Base-by-base conservation (phyloP, 2,888 invertebrate genomes). In the Neoscelio sp. region DNA sequence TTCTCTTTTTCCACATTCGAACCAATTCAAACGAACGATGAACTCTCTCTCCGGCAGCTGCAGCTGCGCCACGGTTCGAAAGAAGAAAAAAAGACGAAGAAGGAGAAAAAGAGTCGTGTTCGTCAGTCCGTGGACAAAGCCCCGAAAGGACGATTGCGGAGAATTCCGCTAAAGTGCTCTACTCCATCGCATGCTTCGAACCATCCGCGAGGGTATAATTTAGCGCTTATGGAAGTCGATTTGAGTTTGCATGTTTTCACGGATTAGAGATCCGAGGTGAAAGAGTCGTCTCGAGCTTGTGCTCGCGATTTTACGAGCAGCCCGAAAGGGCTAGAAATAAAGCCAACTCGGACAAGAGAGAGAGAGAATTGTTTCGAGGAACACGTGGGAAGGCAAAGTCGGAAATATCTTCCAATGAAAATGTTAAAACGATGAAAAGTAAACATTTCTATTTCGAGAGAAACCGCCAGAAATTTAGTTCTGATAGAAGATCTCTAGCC, bases 161-260 rank as follows among this genome's bases (percentile, higher is more conserved):
- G 54, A 50, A 62, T 74, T 74, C 40, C 50, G 58, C 23, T 67
- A 12, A 18, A 26, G 38, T 50, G 33, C 44, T 44, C 44, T 23
- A 5, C 23, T 42, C n/a, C 10, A 46, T 48, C 40, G 74, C 65
- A 64, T 58, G 65, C 74, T 15, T 44, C 28, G 12, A 12, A 35
- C 35, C 5, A 15, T 46, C 10, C n/a, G 23, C 50, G 56, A 68
- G 56, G 62, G 46, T 76, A 68, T 76, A 76, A 76, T 76, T 76
- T 76, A 35, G 62, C 68, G 68, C 54, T 68, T 58, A 60, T 54
- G 46, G 38, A 20, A 38, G 54, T 46, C 48, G 40, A 54, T 64
- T 56, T 48, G 62, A 64, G 73, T 58, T 74, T 65, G 74, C 65
- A 65, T 65, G 74, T 75, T 75, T 75, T 75, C 74, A 75, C 67